Base-by-base conservation (phyloP, 2,113 vertebrate species). In the Neodontobutis hainanensis region DNA sequence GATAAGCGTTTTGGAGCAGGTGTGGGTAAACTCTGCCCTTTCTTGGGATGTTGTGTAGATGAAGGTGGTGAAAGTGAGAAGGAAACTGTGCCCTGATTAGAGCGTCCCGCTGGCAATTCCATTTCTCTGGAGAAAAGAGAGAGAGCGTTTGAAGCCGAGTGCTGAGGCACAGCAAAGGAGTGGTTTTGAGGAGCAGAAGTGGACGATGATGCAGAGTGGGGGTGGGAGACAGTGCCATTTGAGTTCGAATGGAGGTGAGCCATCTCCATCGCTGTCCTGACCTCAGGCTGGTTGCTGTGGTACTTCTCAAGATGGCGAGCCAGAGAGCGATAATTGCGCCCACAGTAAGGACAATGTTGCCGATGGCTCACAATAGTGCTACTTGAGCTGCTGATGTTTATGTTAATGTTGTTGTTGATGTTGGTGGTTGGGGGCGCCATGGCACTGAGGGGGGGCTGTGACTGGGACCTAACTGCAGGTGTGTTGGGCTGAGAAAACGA, bases 401-500 rank as follows among this genome's bases (percentile, higher is more conserved):
- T 93, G 80, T 92, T 93, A 45, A 92, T 93, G 70, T 92, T 93
- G 77, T 92, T 92, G 88, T 92, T 92, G 70, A 92, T 92, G 75
- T 92, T 93, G 34, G 92, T 92, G 44, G 90, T 91, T 1, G 91
- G 89, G 1, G 88, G 52, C 0, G 89, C 65, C 44, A 90, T 68
- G n/a, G 86, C 8, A 11, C 78, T 51, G 57, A 71, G 79, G 1
- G 89, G 32, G 2, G 87, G 4, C 59, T 81, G 78, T 19, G 83
- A 46, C 65, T 85, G 88, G 46, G 87, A 63, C 27, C 84, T 76
- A 49, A 72, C 40, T 0, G 84, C 49, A 0, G 89, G 64, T 2
- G 80, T 34, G 0, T 80, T 75, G 0, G 90, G 86, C 55, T 60
- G 83, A 35, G 89, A 73, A 42, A 92, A 93, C 4, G 92, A 90